These are phyloP conservation scores for Aplysia californica DNA, from an alignment of 1,140 invertebrate genomes.

Conservation along the genomic window DNA sequence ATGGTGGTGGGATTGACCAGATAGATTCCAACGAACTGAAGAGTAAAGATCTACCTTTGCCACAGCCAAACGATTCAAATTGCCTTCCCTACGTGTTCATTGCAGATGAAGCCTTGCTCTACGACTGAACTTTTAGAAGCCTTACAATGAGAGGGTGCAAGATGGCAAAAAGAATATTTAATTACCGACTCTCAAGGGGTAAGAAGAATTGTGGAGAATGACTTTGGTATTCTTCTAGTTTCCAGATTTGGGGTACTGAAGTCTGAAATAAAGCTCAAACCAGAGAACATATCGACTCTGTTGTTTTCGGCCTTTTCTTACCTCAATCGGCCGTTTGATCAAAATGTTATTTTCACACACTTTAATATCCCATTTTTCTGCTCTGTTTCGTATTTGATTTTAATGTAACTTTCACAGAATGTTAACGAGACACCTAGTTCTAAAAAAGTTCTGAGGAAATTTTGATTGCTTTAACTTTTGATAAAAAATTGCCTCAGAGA, in stretches of 20 bases:
- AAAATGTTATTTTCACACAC: no score
- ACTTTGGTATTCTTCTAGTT: slow-evolving; percentile 42
- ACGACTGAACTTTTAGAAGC: slow-evolving; percentile 40
- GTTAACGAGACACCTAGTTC: no score
- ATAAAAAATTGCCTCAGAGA: no score
- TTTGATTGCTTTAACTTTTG: no score
- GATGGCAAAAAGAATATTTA: slow-evolving; percentile 60
- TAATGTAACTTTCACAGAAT: no score
- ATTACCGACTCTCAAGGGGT: slow-evolving; percentile 67
- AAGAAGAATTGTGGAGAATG: slow-evolving; percentile 22
- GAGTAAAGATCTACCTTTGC: slow-evolving; percentile 36
- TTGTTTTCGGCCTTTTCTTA: no score
- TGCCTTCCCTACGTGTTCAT: slow-evolving; percentile 30
- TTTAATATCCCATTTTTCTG: no score
- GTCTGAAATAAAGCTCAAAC: slow-evolving; percentile 11
- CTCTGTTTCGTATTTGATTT: no score
- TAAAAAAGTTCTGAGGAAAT: no score
- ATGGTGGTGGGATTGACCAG: slow-evolving; percentile 31
- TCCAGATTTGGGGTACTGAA: slow-evolving; percentile 30
- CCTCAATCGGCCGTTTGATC: no score
- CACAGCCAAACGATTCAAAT: slow-evolving; percentile 26
- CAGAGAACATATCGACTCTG: slow-evolving; percentile 29
- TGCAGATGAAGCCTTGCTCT: slow-evolving; percentile 53
- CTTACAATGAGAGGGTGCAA: slow-evolving; percentile 51
- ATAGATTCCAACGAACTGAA: slow-evolving; percentile 24